Percentiles rank a stretch among this genome's conserved stretches.
Evolutionary conservation across 2,113 vertebrate species (phyloP).

Genomic region (Rhinoderma darwinii): DNA sequence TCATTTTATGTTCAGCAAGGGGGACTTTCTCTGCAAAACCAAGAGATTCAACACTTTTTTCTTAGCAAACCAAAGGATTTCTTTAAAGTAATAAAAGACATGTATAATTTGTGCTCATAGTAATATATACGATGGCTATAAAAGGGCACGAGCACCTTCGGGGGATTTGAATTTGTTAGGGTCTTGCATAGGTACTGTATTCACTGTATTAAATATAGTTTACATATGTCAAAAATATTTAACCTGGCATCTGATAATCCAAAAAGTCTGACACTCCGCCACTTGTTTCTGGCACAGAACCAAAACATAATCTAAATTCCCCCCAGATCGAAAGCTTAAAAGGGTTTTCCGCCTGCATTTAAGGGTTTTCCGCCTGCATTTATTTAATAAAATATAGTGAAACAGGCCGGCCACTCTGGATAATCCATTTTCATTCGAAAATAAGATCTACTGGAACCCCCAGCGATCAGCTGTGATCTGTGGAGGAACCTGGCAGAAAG

Average conservation of each 20-base stretch:
- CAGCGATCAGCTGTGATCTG: too few relatives aligned
- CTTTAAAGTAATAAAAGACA: not conserved
- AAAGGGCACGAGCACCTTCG: not conserved
- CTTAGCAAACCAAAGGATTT: not conserved
- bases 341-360: too few relatives aligned
- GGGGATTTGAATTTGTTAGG: not conserved
- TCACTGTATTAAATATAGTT: not conserved
- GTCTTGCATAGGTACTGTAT: not conserved
- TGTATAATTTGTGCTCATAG: too few relatives aligned
- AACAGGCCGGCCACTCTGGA: too few relatives aligned
- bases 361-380: too few relatives aligned
- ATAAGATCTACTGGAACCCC: too few relatives aligned
- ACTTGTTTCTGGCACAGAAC: too few relatives aligned
- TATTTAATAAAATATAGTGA: too few relatives aligned
- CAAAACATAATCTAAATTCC: not conserved
- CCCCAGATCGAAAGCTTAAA: too few relatives aligned
- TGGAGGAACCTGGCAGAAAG: too few relatives aligned
- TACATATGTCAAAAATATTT: not conserved
- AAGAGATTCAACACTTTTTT: constrained; percentile 29
- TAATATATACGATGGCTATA: not conserved
- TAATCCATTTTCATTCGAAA: too few relatives aligned
- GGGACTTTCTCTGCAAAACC: constrained; percentile 37
- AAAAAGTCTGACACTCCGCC: not conserved
- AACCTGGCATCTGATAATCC: not conserved
- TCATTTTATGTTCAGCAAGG: constrained; percentile 56